A percentile compares a stretch with the other conserved stretches of the same genome.
phyloP scores from a whole-genome alignment of 2,888 invertebrate species.

The Acrocera orbiculus region DNA sequence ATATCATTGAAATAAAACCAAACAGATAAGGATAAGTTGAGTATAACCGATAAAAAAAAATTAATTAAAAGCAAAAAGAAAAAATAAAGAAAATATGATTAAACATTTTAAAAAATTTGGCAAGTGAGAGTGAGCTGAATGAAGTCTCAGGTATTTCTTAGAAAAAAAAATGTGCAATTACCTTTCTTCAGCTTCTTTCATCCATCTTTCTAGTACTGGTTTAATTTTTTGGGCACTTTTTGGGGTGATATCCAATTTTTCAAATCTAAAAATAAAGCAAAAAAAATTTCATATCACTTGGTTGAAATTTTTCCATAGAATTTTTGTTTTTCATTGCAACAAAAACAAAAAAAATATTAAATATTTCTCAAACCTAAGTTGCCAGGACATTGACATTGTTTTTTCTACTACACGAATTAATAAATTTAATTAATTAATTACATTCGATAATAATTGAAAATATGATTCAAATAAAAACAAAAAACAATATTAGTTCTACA shows the following conservation, averaged over 20 bases:
- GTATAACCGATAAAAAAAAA: too few relatives aligned
- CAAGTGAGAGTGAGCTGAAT: too few relatives aligned
- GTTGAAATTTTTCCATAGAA: not conserved
- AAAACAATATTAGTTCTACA: not conserved
- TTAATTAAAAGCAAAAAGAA: too few relatives aligned
- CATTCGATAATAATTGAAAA: constrained; percentile 1
- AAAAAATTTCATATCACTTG: too few relatives aligned
- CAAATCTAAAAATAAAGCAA: constrained; percentile 91
- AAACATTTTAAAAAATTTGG: too few relatives aligned
- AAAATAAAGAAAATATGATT: too few relatives aligned
- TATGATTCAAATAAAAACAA: not conserved
- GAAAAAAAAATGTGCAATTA: constrained; percentile 29
- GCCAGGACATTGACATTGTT: constrained; percentile 47
- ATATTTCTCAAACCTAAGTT: constrained; percentile 35
- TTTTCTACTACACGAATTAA: too few relatives aligned
- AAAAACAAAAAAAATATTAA: too few relatives aligned
- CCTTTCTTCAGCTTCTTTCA: constrained; percentile 97
- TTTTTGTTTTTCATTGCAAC: not conserved
- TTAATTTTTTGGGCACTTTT: constrained; percentile 99
- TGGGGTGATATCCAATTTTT: constrained; percentile 97
- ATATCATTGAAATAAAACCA: too few relatives aligned
- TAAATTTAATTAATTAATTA: too few relatives aligned
- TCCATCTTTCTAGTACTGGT: constrained; percentile 96
- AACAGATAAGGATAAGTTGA: too few relatives aligned
- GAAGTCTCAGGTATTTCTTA: too few relatives aligned